These are phyloP conservation scores for Motacilla tschutschensis DNA, from an alignment of 2,113 vertebrate species.

Conservation along the genomic window DNA sequence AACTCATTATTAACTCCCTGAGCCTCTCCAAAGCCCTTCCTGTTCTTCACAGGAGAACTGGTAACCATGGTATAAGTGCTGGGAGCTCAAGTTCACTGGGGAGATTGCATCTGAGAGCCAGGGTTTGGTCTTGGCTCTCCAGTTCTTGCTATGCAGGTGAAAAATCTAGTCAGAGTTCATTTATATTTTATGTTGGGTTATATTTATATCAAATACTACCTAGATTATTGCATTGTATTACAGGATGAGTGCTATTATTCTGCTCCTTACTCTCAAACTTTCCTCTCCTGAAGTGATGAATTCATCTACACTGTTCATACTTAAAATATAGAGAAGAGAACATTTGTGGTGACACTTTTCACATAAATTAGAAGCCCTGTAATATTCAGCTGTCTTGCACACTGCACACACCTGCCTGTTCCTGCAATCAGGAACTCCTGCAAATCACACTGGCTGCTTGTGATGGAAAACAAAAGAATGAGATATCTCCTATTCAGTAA, in stretches of 20 bases:
- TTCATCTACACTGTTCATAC: not conserved
- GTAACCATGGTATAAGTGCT: not conserved
- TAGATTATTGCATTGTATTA: not conserved
- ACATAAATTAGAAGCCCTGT: not conserved
- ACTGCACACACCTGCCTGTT: not conserved
- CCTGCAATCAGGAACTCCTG: fast-evolving
- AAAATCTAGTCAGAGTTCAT: not conserved
- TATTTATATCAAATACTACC: not conserved
- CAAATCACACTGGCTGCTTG: not conserved
- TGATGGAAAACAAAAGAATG: not conserved
- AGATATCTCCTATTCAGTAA: not conserved
- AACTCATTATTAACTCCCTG: not conserved
- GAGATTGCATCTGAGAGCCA: not conserved
- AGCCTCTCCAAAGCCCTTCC: not conserved
- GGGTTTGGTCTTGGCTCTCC: not conserved
- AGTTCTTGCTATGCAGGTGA: not conserved
- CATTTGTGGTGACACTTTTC: not conserved
- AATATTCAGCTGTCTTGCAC: not conserved
- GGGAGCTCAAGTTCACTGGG: not conserved
- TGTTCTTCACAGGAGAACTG: not conserved
- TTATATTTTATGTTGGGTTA: not conserved
- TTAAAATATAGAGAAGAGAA: not conserved
- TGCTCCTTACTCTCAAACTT: not conserved
- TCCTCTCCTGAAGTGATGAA: not conserved
- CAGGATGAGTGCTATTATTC: not conserved